These are phyloP conservation scores for Drosophila merina DNA, from an alignment of 2,888 invertebrate species.

Conservation along the genomic window DNA sequence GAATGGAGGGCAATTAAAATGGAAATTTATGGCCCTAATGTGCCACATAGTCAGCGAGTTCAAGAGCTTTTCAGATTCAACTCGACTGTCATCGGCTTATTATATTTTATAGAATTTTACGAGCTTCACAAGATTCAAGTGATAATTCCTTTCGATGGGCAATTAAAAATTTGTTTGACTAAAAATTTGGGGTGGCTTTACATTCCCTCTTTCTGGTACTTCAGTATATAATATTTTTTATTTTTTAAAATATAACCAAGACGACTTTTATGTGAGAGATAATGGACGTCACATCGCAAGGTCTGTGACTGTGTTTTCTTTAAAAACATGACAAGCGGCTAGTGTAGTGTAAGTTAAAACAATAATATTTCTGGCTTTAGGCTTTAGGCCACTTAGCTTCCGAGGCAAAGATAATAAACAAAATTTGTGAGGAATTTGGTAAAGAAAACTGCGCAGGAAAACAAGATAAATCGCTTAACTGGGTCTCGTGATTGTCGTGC, in stretches of 20 bases:
- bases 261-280: neutral
- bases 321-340: conserved; percentile 17
- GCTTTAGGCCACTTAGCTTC: conserved; percentile 47
- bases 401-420: conserved; percentile 64
- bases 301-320: conserved; percentile 25
- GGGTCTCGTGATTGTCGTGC: conserved; percentile 71
- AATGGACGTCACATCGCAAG: conserved; percentile 17
- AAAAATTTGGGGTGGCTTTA: conserved; percentile 19
- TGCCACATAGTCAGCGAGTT: conserved; percentile 55
- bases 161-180: conserved; percentile 65
- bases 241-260: conserved; percentile 2
- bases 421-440: conserved; percentile 54
- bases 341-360: conserved; percentile 16
- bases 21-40: conserved; percentile 67
- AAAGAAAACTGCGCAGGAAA: conserved; percentile 53
- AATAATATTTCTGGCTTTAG: conserved; percentile 44
- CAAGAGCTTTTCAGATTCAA: conserved; percentile 42
- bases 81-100: conserved; percentile 40
- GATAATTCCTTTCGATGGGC: conserved; percentile 54
- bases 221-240: neutral
- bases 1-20: conserved; percentile 67
- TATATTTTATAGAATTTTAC: conserved; percentile 56
- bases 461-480: conserved; percentile 23
- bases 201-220: neutral
- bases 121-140: conserved; percentile 30